Conservation (phyloP, 2,797 vertebrate species). For the Streptopelia turtur region DNA sequence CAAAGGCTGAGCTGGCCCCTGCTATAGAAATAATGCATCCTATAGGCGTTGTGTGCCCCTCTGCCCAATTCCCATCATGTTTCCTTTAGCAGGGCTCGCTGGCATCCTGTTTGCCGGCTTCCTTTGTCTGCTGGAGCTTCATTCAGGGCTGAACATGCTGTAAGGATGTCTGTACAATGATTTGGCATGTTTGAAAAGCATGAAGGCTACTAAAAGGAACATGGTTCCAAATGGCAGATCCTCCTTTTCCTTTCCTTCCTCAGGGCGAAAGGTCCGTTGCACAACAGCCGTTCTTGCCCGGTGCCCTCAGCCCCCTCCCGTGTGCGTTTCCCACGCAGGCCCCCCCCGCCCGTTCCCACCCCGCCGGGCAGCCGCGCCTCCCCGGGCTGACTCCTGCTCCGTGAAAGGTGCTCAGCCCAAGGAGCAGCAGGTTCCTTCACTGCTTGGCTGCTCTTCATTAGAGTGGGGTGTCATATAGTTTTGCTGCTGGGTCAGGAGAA, state of each 20-base stretch:
- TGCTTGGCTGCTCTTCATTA: neutral
- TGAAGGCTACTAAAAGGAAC: neutral
- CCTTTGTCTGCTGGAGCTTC: conserved; percentile 31
- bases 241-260: conserved; percentile 9
- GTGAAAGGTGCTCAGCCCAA: neutral
- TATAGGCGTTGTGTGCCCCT: conserved; percentile 1
- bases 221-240: neutral
- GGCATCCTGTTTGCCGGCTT: conserved; percentile 49
- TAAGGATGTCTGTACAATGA: neutral
- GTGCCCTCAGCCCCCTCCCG: neutral
- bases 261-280: neutral
- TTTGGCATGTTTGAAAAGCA: neutral
- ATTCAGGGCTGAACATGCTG: conserved; percentile 34
- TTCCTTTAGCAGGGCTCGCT: conserved; percentile 34
- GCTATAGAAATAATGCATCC: neutral
- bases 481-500: neutral
- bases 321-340: neutral
- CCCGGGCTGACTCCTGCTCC: neutral
- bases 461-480: neutral
- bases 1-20: neutral
- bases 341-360: neutral
- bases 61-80: conserved; percentile 12
- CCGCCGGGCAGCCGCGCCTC: neutral
- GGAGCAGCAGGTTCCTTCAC: neutral
- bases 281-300: neutral